phyloP scores from a whole-genome alignment of 2,797 vertebrate genomes.

The Moxostoma hubbsi region DNA sequence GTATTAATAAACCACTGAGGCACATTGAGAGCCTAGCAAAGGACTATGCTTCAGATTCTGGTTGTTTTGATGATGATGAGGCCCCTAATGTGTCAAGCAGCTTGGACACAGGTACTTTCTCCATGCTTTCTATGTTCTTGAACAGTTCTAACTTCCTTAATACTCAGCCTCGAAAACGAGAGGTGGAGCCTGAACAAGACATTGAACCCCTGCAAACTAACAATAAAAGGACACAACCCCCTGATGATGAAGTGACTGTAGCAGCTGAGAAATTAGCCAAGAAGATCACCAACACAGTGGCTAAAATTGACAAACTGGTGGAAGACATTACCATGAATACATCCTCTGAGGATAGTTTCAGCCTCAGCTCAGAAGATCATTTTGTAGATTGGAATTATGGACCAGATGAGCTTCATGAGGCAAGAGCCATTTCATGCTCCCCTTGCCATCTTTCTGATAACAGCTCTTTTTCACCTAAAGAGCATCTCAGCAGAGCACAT shows the following conservation, averaged over 20 bases:
- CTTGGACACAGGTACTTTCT: conserved; percentile 87
- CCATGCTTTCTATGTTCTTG: conserved; percentile 92
- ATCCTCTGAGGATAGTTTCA: conserved; percentile 96
- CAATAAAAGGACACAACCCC: conserved; percentile 71
- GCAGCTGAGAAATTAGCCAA: conserved; percentile 89
- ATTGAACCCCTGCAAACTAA: conserved; percentile 64
- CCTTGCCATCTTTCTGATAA: conserved; percentile 87
- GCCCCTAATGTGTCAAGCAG: conserved; percentile 88
- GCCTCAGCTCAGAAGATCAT: conserved; percentile 95
- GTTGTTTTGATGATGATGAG: conserved; percentile 96
- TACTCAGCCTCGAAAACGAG: conserved; percentile 83
- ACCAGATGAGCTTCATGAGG: conserved; percentile 84
- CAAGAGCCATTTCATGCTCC: conserved; percentile 89
- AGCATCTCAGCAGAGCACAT: conserved; percentile 81
- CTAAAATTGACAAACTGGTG: conserved; percentile 94
- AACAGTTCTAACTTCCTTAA: conserved; percentile 90
- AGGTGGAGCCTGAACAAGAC: conserved; percentile 84
- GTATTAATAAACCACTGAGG: conserved; percentile 83
- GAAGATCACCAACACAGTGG: conserved; percentile 91
- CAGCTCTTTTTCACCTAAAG: conserved; percentile 78
- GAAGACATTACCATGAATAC: conserved; percentile 97
- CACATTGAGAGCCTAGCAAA: conserved; percentile 93
- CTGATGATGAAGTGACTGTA: conserved; percentile 81
- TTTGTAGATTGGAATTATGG: conserved; percentile 90
- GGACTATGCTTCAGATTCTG: conserved; percentile 96